A percentile compares a stretch with the other conserved stretches of the same genome.
These are phyloP conservation scores for Nothobranchius furzeri DNA, from an alignment of 2,113 vertebrate genomes.

Conservation along the genomic window DNA sequence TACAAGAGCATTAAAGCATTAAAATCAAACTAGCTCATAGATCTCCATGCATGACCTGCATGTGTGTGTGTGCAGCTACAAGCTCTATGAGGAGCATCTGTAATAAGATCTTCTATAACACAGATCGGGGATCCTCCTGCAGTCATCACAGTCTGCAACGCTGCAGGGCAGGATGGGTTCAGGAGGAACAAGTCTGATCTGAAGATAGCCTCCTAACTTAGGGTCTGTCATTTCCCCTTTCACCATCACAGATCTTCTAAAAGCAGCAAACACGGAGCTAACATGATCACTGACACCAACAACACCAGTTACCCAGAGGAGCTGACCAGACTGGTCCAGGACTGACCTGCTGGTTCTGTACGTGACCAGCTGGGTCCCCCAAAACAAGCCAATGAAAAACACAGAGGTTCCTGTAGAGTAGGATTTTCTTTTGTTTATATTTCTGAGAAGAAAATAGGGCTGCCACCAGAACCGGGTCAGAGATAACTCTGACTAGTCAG, in stretches of 20 bases:
- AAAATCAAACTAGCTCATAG: conserved; percentile 9
- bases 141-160: conserved; percentile 49
- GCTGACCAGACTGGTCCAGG: too few species aligned
- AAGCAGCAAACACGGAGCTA: conserved; percentile 43
- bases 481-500: not conserved
- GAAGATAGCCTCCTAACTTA: conserved; percentile 59
- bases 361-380: too few species aligned
- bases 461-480: not conserved
- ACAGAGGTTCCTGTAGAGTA: not conserved
- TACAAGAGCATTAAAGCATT: conserved; percentile 6
- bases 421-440: not conserved
- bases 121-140: conserved; percentile 64
- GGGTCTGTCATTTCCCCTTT: conserved; percentile 29
- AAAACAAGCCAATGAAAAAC: not conserved
- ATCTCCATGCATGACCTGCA: conserved; percentile 1
- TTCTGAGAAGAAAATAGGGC: not conserved
- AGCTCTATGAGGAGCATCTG: conserved; percentile 21
- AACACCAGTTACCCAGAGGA: conserved; percentile 10
- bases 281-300: conserved; percentile 11
- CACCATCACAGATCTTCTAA: conserved; percentile 56
- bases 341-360: not conserved
- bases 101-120: conserved; percentile 44
- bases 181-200: conserved; percentile 52
- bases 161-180: conserved; percentile 23
- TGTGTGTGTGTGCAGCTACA: not conserved